Conservation (phyloP, 2,797 vertebrate species). For the Anolis apletophallus region DNA sequence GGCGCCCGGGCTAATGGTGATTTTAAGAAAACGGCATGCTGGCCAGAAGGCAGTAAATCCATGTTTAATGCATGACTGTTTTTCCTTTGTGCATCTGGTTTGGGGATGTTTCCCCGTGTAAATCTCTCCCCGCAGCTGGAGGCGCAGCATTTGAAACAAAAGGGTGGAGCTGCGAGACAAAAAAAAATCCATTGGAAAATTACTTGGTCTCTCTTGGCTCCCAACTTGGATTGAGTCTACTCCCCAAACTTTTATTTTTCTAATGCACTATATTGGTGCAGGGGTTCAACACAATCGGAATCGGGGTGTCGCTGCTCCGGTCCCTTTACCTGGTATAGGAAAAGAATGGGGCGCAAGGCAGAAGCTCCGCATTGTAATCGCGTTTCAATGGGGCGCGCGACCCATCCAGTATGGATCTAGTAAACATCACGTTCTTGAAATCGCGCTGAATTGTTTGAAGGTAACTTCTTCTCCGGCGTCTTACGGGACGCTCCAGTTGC, state of each 20-base stretch:
- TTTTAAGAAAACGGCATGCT: slow-evolving; percentile 79
- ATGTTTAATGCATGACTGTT: slow-evolving; percentile 91
- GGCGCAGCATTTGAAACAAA: slow-evolving; percentile 74
- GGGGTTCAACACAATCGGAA: background rate
- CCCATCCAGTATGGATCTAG: background rate
- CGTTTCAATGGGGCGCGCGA: background rate
- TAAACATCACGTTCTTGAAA: slow-evolving; percentile 7
- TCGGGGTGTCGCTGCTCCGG: background rate
- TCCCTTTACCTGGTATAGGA: background rate
- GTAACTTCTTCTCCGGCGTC: slow-evolving; percentile 11
- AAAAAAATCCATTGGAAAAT: background rate
- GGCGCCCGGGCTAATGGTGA: slow-evolving; percentile 70
- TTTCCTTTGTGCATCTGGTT: slow-evolving; percentile 90
- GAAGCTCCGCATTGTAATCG: background rate
- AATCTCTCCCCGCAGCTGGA: slow-evolving; percentile 74
- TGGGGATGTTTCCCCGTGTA: slow-evolving; percentile 83
- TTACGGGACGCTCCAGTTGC: slow-evolving; percentile 18
- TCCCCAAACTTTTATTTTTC: background rate
- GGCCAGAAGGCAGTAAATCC: slow-evolving; percentile 92
- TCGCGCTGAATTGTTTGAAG: slow-evolving; percentile 27
- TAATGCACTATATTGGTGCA: background rate
- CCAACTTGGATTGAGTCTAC: background rate
- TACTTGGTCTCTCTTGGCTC: background rate
- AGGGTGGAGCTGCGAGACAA: slow-evolving; percentile 72
- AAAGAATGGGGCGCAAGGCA: background rate